These are phyloP conservation scores for Ceriagrion tenellum DNA, from an alignment of 2,888 invertebrate species.

Conservation along the genomic window DNA sequence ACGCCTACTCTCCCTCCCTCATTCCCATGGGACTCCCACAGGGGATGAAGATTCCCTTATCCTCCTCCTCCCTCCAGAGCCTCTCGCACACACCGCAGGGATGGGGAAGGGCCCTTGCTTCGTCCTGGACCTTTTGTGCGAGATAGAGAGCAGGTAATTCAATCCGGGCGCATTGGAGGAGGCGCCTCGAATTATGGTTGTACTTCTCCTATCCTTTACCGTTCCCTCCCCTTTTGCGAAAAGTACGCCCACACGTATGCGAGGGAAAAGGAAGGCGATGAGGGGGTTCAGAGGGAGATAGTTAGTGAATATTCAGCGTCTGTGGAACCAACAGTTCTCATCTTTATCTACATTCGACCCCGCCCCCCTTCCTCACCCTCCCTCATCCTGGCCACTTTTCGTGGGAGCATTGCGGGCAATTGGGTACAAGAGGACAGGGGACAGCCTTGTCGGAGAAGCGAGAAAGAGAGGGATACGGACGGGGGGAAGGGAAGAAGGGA, in stretches of 20 bases:
- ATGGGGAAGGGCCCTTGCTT: background rate
- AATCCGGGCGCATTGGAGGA: slow-evolving; percentile 57
- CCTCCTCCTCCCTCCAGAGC: background rate
- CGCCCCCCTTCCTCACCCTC: background rate
- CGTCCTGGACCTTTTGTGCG: slow-evolving; percentile 52
- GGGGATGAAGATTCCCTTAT: slow-evolving; percentile 44
- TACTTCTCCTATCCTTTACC: slow-evolving; percentile 7
- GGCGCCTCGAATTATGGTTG: slow-evolving; percentile 11
- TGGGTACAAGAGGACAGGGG: background rate
- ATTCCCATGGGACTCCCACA: slow-evolving; percentile 22
- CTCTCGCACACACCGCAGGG: slow-evolving; percentile 21
- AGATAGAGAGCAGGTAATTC: slow-evolving; percentile 30
- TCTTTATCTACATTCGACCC: background rate
- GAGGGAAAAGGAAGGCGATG: background rate
- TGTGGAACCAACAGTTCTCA: slow-evolving; percentile 25
- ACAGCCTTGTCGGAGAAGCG: background rate
- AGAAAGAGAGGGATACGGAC: background rate
- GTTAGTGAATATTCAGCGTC: slow-evolving; percentile 17
- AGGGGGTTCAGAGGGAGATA: background rate
- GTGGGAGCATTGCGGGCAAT: background rate
- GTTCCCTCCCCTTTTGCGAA: slow-evolving; percentile 33
- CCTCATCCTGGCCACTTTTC: background rate
- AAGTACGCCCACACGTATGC: background rate
- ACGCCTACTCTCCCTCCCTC: slow-evolving; percentile 20
- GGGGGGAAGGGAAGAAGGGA: background rate